Evolutionary conservation across 2,797 vertebrate genomes (phyloP).

Genomic region (Poecilia velifera): DNA sequence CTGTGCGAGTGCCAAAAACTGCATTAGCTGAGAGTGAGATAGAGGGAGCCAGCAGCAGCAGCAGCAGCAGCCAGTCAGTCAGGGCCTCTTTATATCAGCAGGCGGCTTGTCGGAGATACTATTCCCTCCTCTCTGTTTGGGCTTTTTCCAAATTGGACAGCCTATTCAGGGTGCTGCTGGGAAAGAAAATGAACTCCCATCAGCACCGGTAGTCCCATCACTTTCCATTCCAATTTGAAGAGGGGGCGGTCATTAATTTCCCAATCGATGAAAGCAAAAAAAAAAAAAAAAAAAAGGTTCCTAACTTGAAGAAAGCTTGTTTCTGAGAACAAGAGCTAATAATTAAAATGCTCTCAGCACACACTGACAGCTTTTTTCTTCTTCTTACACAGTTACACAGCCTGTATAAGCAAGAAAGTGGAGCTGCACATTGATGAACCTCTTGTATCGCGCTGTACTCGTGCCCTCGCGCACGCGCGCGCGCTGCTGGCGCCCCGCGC

Average conservation of each 20-base stretch:
- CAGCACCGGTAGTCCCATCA: conserved; percentile 52
- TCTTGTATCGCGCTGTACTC: conserved; percentile 48
- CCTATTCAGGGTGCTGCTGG: conserved; percentile 23
- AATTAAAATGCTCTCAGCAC: conserved; percentile 76
- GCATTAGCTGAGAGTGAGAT: conserved; percentile 50
- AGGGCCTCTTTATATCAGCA: conserved; percentile 60
- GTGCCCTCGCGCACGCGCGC: conserved; percentile 15
- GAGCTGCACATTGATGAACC: conserved; percentile 51
- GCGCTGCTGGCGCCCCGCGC: conserved; percentile 3
- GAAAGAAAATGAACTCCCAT: conserved; percentile 50
- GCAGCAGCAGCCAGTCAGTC: conserved; percentile 27
- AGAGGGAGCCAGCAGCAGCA: conserved; percentile 38
- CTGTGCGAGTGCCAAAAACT: conserved; percentile 50
- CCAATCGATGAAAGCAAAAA: conserved; percentile 49
- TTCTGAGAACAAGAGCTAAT: conserved; percentile 67
- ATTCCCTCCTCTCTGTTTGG: conserved; percentile 47
- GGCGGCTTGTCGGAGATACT: conserved; percentile 50
- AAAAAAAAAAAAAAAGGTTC: conserved; percentile 62
- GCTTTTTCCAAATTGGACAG: conserved; percentile 47
- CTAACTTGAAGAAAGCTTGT: conserved; percentile 63
- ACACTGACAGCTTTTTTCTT: conserved; percentile 51
- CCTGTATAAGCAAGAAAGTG: conserved; percentile 52
- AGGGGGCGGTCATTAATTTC: conserved; percentile 68
- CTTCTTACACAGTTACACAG: conserved; percentile 51
- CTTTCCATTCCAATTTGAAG: conserved; percentile 45